These are phyloP conservation scores for Mesaphorura yosii DNA, from an alignment of 1,140 invertebrate species.

Conservation along the genomic window DNA sequence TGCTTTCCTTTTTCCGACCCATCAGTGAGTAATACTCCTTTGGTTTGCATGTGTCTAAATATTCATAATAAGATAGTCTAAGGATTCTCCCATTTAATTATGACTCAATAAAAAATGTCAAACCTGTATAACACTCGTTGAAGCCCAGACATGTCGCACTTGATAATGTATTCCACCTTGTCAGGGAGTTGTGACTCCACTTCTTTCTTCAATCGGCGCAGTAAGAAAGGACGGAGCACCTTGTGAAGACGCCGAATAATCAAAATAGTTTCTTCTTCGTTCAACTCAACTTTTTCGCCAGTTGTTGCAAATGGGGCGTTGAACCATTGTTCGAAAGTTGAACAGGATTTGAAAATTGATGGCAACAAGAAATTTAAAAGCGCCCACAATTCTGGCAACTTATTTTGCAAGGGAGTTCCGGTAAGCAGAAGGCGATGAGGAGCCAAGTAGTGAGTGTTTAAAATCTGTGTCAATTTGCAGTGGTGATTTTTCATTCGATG, in stretches of 20 bases:
- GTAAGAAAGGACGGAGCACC: conserved; percentile 54
- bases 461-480: conserved; percentile 55
- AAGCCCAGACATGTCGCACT: conserved; percentile 58
- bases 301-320: conserved; percentile 60
- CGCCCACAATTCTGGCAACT: conserved; percentile 57
- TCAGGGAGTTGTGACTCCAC: conserved; percentile 60
- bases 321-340: conserved; percentile 36
- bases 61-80: not conserved
- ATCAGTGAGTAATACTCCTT: conserved; percentile 51
- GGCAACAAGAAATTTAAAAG: conserved; percentile 58
- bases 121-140: conserved; percentile 49
- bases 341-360: conserved; percentile 54
- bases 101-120: too few relatives aligned
- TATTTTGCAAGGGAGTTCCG: conserved; percentile 56
- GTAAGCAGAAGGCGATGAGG: conserved; percentile 54
- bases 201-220: conserved; percentile 56
- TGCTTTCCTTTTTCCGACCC: conserved; percentile 45
- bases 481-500: conserved; percentile 66
- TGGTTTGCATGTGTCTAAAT: conserved; percentile 49
- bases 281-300: conserved; percentile 47
- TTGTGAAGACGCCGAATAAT: conserved; percentile 62
- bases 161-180: conserved; percentile 60
- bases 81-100: not conserved
- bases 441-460: conserved; percentile 54
- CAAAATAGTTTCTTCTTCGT: conserved; percentile 59